Conservation (phyloP, 2,113 vertebrate species). For the Psittacula cyanocephala region DNA sequence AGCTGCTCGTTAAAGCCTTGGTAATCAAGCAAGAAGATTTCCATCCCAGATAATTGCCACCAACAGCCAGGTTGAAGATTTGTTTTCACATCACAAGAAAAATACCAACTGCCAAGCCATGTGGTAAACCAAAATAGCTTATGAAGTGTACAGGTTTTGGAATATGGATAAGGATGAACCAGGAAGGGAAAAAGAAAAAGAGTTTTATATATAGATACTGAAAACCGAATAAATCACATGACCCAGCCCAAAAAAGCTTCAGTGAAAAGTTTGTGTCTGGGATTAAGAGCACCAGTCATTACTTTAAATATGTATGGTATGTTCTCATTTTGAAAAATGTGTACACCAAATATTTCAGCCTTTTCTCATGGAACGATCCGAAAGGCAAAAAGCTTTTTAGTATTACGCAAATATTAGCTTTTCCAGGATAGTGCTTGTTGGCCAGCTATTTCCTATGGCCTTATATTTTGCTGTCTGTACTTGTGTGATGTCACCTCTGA, state of each 20-base stretch:
- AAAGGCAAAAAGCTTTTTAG: constrained; percentile 37
- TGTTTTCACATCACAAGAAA: constrained; percentile 67
- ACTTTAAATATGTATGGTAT: constrained; percentile 69
- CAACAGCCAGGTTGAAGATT: constrained; percentile 51
- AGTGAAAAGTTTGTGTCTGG: constrained; percentile 65
- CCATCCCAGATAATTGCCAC: constrained; percentile 52
- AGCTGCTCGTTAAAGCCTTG: not conserved
- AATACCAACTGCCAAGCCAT: constrained; percentile 46
- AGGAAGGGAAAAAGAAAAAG: not conserved
- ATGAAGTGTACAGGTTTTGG: constrained; percentile 63
- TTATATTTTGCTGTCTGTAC: not conserved
- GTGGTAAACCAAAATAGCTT: constrained; percentile 68
- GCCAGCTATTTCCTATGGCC: not conserved
- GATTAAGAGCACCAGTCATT: constrained; percentile 61
- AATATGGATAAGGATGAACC: constrained; percentile 39
- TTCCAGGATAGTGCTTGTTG: not conserved
- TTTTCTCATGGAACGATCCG: constrained; percentile 48
- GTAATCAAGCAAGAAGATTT: constrained; percentile 41
- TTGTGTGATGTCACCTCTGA: not conserved
- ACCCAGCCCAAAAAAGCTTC: constrained; percentile 54
- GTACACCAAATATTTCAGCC: constrained; percentile 53
- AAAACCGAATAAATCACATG: constrained; percentile 60
- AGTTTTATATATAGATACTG: constrained; percentile 66
- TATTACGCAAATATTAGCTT: not conserved
- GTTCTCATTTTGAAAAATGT: constrained; percentile 51